Evolutionary conservation across 2,797 vertebrate species (phyloP), one percentile per base, ranked within the genome.

Genomic region (Synanceia verrucosa): DNA sequence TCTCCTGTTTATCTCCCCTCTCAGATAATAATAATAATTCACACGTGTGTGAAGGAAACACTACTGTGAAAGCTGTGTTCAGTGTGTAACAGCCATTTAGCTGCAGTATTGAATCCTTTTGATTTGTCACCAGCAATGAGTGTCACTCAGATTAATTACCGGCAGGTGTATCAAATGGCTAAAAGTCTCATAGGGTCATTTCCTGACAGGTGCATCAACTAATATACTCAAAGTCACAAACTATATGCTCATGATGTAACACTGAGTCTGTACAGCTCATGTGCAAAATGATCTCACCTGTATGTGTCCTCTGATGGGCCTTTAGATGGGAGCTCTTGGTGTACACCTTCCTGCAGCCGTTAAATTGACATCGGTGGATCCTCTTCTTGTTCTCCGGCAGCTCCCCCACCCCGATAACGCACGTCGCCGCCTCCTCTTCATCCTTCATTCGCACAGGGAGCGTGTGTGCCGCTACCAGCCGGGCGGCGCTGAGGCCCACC

Each of bases 291-390:
- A 39, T 58, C 93, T 91, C 93, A 99, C 97, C 98, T 95, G 98
- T 99, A 87, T 99, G 97, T 86, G 98, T 99, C 93, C 98, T 97
- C 95, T 99, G 98, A 89, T 99, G 98, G 84, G 97, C 97, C 92
- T 99, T 99, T 91, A 99, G 93, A 92, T 99, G 97, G 86, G 97
- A 99, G 91, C 98, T 99, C 95, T 99, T 99, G 92, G 97, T 99
- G 92, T 99, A 99, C 86, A 99, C 98, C 92, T 99, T 99, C 87
- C 98, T 95, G 92, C 98, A 99, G 84, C 98, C 98, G 41, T 99
- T 99, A 92, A 99, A 99, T 56, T 98, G 98, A 84, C 98, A 99
- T 53, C 98, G 97, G 86, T 99, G 98, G 86, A 99, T 97, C 83
- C 98, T 96, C 93, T 99, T 99, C 95, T 99, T 99, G 93, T 97